phyloP scores from a whole-genome alignment of 2,113 vertebrate genomes.

The Myocastor coypus region DNA sequence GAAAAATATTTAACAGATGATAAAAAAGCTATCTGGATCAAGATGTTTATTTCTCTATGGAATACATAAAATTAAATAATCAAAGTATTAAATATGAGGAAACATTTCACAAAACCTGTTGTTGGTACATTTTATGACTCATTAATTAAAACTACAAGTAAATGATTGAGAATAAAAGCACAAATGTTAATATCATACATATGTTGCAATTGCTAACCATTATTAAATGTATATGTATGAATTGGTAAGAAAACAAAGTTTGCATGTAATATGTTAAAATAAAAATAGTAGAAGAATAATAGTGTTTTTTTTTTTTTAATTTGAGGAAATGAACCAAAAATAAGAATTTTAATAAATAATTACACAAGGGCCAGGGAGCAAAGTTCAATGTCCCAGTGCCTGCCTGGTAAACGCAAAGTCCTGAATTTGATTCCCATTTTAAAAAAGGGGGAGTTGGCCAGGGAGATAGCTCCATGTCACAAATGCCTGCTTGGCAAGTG shows the following conservation, averaged over 20 bases:
- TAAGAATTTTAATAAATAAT: background rate
- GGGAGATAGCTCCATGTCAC: too few species aligned
- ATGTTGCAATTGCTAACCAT: background rate
- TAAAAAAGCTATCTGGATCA: background rate
- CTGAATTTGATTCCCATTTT: too few species aligned
- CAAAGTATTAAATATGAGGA: background rate
- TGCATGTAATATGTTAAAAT: conserved; percentile 36
- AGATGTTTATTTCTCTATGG: conserved; percentile 11
- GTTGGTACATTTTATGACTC: background rate
- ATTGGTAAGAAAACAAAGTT: background rate
- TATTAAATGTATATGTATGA: conserved; percentile 11
- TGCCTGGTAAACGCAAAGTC: too few species aligned
- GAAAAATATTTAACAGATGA: background rate
- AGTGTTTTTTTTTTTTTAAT: background rate
- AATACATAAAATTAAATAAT: background rate
- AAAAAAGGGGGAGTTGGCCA: too few species aligned
- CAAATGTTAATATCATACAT: conserved; percentile 16
- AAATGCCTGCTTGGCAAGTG: too few species aligned
- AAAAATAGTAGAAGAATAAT: background rate
- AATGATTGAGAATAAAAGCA: conserved; percentile 48
- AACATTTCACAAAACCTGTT: conserved; percentile 22
- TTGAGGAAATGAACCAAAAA: background rate
- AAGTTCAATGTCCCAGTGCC: too few species aligned
- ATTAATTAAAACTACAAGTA: background rate
- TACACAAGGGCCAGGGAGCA: too few species aligned